A percentile compares a stretch with the other conserved stretches of the same genome.
phyloP scores from a whole-genome alignment of 2,797 vertebrate genomes.

The Anguilla obscura region DNA sequence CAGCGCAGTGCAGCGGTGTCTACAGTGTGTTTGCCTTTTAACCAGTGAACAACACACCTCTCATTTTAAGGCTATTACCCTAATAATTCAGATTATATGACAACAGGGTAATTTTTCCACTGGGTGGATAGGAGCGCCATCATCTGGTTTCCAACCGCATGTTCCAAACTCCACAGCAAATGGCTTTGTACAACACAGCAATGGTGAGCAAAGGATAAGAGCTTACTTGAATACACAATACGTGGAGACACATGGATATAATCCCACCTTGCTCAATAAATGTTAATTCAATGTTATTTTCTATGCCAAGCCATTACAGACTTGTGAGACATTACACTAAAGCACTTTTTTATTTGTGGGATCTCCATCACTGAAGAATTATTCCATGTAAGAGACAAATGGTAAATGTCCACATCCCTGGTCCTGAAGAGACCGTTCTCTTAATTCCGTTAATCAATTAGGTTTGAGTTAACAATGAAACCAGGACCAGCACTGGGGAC shows the following conservation, averaged over 20 bases:
- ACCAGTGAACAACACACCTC: neutral
- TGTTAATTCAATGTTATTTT: neutral
- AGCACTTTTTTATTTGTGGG: neutral
- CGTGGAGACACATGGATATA: slow-evolving; percentile 13
- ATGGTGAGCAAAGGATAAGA: neutral
- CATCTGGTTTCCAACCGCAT: slow-evolving; percentile 46
- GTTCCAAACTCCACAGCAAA: slow-evolving; percentile 1
- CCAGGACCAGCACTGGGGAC: neutral
- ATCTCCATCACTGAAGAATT: neutral
- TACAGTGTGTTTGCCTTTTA: neutral
- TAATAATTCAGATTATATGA: slow-evolving; percentile 40
- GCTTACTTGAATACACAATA: neutral
- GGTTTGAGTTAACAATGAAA: neutral
- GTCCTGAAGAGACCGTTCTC: neutral
- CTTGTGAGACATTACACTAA: neutral
- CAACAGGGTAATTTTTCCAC: slow-evolving; percentile 43
- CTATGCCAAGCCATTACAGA: neutral
- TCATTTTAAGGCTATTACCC: neutral
- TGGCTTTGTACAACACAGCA: neutral
- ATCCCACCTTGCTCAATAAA: neutral
- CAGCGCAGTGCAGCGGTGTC: neutral
- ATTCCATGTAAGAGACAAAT: neutral
- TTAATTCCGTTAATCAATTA: neutral
- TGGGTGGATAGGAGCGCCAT: slow-evolving; percentile 50
- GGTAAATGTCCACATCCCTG: neutral